Base-by-base conservation (phyloP, 1,140 invertebrate species). In the Philopotamus ludificatus region DNA sequence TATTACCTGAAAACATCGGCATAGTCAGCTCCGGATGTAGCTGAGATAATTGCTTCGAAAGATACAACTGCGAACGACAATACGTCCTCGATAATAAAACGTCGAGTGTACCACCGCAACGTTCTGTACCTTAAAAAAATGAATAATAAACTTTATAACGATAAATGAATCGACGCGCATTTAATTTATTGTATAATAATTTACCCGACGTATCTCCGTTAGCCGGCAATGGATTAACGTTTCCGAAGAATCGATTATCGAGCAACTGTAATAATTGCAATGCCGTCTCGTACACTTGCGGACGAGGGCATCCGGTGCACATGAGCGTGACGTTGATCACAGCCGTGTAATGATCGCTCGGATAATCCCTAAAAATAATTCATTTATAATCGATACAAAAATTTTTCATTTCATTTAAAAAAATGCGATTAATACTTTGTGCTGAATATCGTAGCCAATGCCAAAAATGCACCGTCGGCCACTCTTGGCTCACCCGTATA, bases 321-420 rank as follows among this genome's bases (percentile, higher is more conserved):
- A 99, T 89, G 20, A 99, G 84, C 0, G 96, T 96, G 4, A 99
- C 92, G 74, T 97, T 98, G 72, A 99, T 94, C 71, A 99, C 93
- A 9, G 95, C 94, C 22, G 95, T 97, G 77, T 97, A 96, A 81
- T 97, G 94, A 77, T 99, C 97, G 80, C 97, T 99, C 7, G 97
- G 96, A 83, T 98, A 99, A 79, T 99, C 97, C 71, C 95, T 95
- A 76, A 65, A 79, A 75, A 71, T 73, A 63, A 64, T 57, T 44
- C 3, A 44, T 10, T 25, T 23, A 45, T 45, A 25, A 28, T 44
- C 9, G 7, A 59, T 20, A 50, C 15, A 26, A n/a, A 51, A 18
- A 62, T 22, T 18, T 49, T 10, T 1, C 4, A 57, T 4, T 28
- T 15, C 25, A 28, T n/a, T 34, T 15, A 22, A 67, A 65, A 20